A percentile compares a stretch with the other conserved stretches of the same genome.
phyloP scores from a whole-genome alignment of 2,113 vertebrate genomes.

The Lampris megalopsis region DNA sequence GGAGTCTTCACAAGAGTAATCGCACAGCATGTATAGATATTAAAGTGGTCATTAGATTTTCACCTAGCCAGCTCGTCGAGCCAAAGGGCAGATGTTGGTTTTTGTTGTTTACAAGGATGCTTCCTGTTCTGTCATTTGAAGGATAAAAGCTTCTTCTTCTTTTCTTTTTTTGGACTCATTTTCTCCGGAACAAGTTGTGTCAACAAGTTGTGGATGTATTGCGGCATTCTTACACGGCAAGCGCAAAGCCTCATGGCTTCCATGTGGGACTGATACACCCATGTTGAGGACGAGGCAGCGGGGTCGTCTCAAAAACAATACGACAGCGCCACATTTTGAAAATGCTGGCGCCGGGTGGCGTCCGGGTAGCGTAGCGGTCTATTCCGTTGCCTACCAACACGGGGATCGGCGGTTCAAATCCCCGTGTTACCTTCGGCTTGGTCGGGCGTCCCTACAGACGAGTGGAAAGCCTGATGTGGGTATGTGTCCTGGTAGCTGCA shows the following conservation, averaged over 20 bases:
- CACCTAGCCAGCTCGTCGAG: no score
- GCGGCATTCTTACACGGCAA: slow-evolving; percentile 38
- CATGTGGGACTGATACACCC: slow-evolving; percentile 56
- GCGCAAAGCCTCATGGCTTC: slow-evolving; percentile 48
- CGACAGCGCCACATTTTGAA: slow-evolving; percentile 20
- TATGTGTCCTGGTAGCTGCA: no score
- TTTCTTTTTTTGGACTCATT: background rate
- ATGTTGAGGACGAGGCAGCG: slow-evolving; percentile 61
- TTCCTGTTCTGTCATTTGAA: background rate
- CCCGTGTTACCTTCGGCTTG: no score
- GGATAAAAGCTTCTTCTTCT: background rate
- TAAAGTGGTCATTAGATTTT: no score
- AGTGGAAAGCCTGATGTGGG: no score
- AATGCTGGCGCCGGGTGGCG: slow-evolving; percentile 31
- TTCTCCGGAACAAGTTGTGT: background rate
- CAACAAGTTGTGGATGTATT: slow-evolving; percentile 9
- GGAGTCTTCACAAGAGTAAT: background rate
- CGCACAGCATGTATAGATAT: background rate
- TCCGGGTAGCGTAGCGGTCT: no score
- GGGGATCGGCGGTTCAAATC: no score
- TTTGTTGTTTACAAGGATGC: background rate
- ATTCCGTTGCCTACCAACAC: no score
- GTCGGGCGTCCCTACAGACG: no score
- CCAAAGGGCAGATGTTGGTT: background rate
- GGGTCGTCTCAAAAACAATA: slow-evolving; percentile 44